A percentile compares a stretch with the other conserved stretches of the same genome.
Conservation (phyloP, 2,888 invertebrate species). For the Tetranychus piercei region DNA sequence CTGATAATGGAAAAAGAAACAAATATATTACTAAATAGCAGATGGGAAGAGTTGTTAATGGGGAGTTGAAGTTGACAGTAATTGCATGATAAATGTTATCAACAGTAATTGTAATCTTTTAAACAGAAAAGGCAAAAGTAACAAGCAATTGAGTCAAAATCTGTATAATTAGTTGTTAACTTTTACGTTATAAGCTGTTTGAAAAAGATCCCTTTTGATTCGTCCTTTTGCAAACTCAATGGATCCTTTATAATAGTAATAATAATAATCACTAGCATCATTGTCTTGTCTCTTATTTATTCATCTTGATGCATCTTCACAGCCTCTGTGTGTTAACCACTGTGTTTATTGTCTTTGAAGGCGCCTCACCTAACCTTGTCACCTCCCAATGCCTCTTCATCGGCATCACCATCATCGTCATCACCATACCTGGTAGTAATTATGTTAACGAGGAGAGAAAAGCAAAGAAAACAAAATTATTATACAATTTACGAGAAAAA, state of each 20-base stretch:
- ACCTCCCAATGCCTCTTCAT: background rate
- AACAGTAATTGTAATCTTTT: background rate
- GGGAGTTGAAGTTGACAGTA: background rate
- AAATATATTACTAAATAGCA: background rate
- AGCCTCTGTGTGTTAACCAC: background rate
- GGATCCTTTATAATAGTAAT: background rate
- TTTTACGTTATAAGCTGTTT: background rate
- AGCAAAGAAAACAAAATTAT: background rate
- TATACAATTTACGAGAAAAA: background rate
- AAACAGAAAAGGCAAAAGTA: background rate
- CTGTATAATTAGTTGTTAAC: background rate
- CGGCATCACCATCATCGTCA: background rate
- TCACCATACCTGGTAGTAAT: background rate
- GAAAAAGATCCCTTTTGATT: background rate
- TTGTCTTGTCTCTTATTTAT: background rate
- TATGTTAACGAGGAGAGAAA: background rate
- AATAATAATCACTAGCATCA: background rate
- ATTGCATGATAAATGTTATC: background rate
- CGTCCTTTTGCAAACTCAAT: background rate
- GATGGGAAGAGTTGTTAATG: background rate
- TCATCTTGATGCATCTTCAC: background rate
- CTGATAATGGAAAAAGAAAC: background rate
- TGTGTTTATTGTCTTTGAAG: background rate
- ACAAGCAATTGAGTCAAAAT: background rate
- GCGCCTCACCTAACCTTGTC: background rate